phyloP scores from a whole-genome alignment of 2,888 invertebrate species.

The Steromphala cineraria region DNA sequence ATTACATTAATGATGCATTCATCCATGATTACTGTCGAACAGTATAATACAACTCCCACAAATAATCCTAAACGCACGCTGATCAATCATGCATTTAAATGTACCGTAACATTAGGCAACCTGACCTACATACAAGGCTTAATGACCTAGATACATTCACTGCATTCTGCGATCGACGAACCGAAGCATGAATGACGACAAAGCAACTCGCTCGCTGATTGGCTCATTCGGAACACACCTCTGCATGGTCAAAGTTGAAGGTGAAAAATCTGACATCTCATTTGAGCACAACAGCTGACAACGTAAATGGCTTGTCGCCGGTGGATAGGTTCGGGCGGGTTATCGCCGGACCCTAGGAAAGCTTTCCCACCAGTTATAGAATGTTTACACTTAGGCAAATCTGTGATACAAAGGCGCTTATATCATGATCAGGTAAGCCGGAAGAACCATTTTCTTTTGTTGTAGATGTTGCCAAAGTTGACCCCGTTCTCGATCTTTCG shows the following conservation, averaged over 20 bases:
- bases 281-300: conserved; percentile 34
- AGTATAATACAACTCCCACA: no score
- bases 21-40: no score
- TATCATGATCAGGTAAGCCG: not conserved
- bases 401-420: not conserved
- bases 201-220: conserved; percentile 13
- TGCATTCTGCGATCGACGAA: no score
- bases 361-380: not conserved
- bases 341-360: not conserved
- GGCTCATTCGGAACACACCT: conserved; percentile 30
- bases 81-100: no score
- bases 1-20: no score
- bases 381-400: not conserved
- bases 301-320: conserved; percentile 41
- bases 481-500: not conserved
- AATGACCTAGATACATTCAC: no score
- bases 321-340: conserved; percentile 22
- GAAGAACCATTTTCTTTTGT: not conserved
- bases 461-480: not conserved
- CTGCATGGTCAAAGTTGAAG: not conserved
- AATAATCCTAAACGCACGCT: no score
- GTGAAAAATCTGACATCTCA: conserved; percentile 29
- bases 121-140: no score
- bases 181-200: not conserved
- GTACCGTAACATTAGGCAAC: no score